Evolutionary conservation across 2,888 invertebrate genomes (phyloP), one percentile per base, ranked within the genome.

Genomic region (Apoda limacodes): DNA sequence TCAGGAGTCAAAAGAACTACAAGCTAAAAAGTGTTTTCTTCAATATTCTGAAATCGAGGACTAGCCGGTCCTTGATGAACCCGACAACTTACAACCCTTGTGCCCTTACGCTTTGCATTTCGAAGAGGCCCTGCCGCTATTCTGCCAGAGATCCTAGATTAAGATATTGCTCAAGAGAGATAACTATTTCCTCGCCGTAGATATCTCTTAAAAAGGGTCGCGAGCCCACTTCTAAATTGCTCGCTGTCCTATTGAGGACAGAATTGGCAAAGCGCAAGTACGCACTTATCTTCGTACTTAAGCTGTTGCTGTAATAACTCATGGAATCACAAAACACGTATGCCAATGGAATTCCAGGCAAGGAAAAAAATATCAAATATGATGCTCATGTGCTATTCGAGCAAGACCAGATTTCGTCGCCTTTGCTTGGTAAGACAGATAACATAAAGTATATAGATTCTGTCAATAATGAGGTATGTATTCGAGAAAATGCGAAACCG

Each of bases 61-160:
- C 78, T 70, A 67, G 67, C 68, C 70, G 64, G 80, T 78, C 78
- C 78, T 80, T 80, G 76, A 80, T 80, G 80, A 74, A 70, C 72
- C 60, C 78, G 67, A 68, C 68, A 75, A 74, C 64, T 45, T 63
- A 69, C 68, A 74, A 76, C 64, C 76, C 72, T 55, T 69, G 67
- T 66, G 68, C 74, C 58, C 67, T 76, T 43, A 75, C 69, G 54
- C 72, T 75, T 64, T 70, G 65, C 47, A 69, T 71, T 48, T 69
- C 75, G 37, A 75, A 70, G 59, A 72, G 64, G 50, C 75, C 72
- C 43, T 76, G 72, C 65, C 69, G 76, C 43, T 82, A 81, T 55
- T 82, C 81, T 25, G 82, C 81, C 43, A 81, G 82, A 70, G 84
- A 85, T 54, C 85, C 85, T 41, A 82, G 84, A 53, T 83, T 84